Conservation (phyloP, 2,113 vertebrate species). For the Miniopterus natalensis region DNA sequence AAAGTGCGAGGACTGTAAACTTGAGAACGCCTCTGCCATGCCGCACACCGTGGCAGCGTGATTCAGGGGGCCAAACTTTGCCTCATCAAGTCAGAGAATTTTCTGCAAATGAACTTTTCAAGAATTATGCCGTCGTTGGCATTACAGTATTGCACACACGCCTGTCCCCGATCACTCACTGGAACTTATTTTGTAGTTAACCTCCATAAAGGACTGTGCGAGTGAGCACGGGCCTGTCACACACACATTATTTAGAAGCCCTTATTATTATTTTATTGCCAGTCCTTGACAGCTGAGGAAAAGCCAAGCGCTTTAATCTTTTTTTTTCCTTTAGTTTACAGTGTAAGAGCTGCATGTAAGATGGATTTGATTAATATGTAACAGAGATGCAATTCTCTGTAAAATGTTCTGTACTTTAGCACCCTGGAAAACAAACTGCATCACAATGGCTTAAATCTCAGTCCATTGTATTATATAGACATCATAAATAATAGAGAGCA, state of each 20-base stretch:
- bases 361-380: slow-evolving; percentile 93
- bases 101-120: slow-evolving; percentile 89
- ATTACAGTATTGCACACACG: slow-evolving; percentile 86
- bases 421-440: slow-evolving; percentile 92
- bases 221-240: slow-evolving; percentile 90
- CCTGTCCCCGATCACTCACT: slow-evolving; percentile 91
- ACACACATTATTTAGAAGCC: slow-evolving; percentile 93
- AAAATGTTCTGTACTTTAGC: slow-evolving; percentile 92
- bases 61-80: slow-evolving; percentile 84
- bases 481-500: slow-evolving; percentile 94
- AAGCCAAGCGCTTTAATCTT: slow-evolving; percentile 93
- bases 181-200: slow-evolving; percentile 95
- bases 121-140: slow-evolving; percentile 89
- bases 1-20: slow-evolving; percentile 62
- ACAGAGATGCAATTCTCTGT: slow-evolving; percentile 92
- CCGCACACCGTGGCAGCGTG: slow-evolving; percentile 68
- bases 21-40: slow-evolving; percentile 44
- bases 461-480: slow-evolving; percentile 93
- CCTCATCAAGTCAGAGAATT: slow-evolving; percentile 84
- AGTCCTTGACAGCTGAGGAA: slow-evolving; percentile 93
- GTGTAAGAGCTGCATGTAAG: slow-evolving; percentile 90
- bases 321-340: slow-evolving; percentile 91
- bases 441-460: slow-evolving; percentile 93
- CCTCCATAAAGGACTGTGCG: slow-evolving; percentile 92
- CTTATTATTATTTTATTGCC: slow-evolving; percentile 94